phyloP scores from a whole-genome alignment of 35 echinoderm and acorn worm species.

The Anneissia japonica region DNA sequence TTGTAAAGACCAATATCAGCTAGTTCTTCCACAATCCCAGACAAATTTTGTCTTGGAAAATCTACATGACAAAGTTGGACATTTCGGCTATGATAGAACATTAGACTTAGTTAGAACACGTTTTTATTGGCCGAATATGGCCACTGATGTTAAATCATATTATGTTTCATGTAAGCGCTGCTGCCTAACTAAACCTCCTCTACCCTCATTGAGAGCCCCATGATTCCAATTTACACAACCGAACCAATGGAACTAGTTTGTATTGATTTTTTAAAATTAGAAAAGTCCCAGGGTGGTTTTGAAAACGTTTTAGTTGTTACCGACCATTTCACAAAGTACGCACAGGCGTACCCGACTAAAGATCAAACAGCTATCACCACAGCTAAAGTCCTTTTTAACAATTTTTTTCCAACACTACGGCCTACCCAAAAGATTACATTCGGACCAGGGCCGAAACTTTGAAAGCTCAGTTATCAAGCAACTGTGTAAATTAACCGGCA shows the following conservation, averaged over 20 bases:
- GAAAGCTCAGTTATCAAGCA: background rate
- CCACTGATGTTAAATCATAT: background rate
- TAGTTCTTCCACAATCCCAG: background rate
- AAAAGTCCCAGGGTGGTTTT: background rate
- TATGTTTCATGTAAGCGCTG: slow-evolving; percentile 3
- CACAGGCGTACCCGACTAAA: background rate
- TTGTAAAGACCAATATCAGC: background rate
- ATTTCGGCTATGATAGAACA: slow-evolving; percentile 14
- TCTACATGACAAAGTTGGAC: slow-evolving; percentile 20
- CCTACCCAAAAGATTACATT: background rate
- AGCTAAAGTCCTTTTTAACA: background rate
- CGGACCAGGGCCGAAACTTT: background rate
- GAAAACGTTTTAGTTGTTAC: background rate
- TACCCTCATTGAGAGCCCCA: background rate
- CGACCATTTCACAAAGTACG: background rate
- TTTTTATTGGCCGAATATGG: slow-evolving; percentile 53
- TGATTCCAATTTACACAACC: background rate
- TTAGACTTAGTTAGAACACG: background rate
- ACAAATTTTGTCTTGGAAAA: background rate
- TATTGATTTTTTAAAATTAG: background rate
- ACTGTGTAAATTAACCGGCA: background rate
- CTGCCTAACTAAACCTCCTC: background rate
- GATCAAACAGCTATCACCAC: background rate
- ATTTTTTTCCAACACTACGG: background rate
- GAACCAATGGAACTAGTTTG: slow-evolving; percentile 4